Percentiles rank a stretch among this genome's conserved stretches.
Evolutionary conservation across 2,113 vertebrate species (phyloP).

Genomic region (Oryzias javanicus): DNA sequence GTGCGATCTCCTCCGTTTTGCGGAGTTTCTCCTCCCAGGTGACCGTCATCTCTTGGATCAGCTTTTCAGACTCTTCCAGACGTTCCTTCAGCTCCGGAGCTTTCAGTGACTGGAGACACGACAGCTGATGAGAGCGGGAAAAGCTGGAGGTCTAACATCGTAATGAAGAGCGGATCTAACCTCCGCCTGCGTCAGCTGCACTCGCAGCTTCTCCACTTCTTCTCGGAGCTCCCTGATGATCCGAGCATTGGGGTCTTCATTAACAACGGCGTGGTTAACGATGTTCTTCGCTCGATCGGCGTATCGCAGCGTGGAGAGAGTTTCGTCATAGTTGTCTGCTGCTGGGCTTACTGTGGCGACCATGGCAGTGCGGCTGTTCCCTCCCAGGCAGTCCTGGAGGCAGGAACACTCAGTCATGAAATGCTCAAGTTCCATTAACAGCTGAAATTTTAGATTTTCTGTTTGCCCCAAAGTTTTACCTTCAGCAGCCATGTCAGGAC

Average conservation of each 20-base stretch:
- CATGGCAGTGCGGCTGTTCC: conserved; percentile 97
- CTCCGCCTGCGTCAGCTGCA: conserved; percentile 91
- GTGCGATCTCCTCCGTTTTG: conserved; percentile 90
- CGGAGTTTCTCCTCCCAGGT: conserved; percentile 96
- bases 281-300: conserved; percentile 95
- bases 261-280: conserved; percentile 92
- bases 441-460: neutral
- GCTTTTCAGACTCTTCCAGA: conserved; percentile 91
- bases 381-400: conserved; percentile 87
- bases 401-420: neutral
- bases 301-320: conserved; percentile 89
- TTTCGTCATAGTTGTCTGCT: conserved; percentile 95
- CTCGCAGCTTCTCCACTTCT: conserved; percentile 91
- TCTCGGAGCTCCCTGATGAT: conserved; percentile 94
- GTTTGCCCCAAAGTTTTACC: conserved; percentile 63
- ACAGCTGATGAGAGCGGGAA: neutral
- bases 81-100: conserved; percentile 72
- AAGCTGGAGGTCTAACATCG: neutral
- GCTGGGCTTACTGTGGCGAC: conserved; percentile 93
- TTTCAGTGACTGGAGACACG: conserved; percentile 57
- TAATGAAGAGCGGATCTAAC: conserved; percentile 50
- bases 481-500: conserved; percentile 98
- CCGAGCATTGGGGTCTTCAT: conserved; percentile 93
- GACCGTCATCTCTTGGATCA: conserved; percentile 96
- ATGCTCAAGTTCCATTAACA: neutral